A percentile compares a stretch with the other conserved stretches of the same genome.
These are phyloP conservation scores for Temnothorax rugatulus DNA, from an alignment of 2,888 invertebrate species.

Conservation along the genomic window DNA sequence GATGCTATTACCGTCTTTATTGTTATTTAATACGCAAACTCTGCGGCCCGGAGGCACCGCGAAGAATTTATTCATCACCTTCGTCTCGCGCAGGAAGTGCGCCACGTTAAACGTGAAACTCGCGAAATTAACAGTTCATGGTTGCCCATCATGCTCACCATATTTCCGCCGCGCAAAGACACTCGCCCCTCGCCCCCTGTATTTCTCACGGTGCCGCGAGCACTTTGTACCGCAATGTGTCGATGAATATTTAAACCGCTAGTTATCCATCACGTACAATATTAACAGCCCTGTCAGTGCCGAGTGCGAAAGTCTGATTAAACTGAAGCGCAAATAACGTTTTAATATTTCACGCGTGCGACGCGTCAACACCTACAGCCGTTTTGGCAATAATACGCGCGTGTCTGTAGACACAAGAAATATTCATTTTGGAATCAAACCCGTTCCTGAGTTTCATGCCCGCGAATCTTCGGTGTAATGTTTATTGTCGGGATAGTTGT, in stretches of 20 bases:
- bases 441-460: not conserved
- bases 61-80: conserved; percentile 28
- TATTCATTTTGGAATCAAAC: conserved; percentile 26
- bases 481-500: conserved; percentile 11
- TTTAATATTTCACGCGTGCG: conserved; percentile 50
- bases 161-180: conserved; percentile 40
- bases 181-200: conserved; percentile 1
- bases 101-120: conserved; percentile 23
- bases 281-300: conserved; percentile 49
- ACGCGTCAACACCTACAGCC: not conserved
- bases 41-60: not conserved
- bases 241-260: conserved; percentile 57
- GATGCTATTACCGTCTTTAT: not conserved
- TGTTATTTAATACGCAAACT: conserved; percentile 30
- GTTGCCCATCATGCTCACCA: not conserved
- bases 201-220: conserved; percentile 24
- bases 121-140: conserved; percentile 22
- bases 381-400: not conserved
- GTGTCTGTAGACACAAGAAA: not conserved
- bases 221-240: conserved; percentile 27
- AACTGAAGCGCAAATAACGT: conserved; percentile 42
- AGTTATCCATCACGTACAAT: conserved; percentile 40
- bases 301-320: conserved; percentile 26
- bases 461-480: not conserved
- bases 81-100: conserved; percentile 1